phyloP scores from a whole-genome alignment of 2,888 invertebrate species.

The Agrypnus murinus region DNA sequence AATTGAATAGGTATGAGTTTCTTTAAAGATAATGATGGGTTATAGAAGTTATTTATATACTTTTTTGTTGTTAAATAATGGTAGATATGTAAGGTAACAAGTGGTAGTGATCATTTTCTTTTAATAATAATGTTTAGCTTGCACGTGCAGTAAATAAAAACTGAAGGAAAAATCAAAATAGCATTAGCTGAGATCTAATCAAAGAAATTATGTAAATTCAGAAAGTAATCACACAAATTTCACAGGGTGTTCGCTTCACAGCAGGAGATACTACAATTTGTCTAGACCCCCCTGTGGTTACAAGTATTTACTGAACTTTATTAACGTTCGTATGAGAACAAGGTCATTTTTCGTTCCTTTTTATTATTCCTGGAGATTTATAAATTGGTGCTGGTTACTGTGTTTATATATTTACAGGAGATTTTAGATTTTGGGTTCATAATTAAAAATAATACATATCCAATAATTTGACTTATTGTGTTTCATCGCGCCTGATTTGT shows the following conservation, averaged over 20 bases:
- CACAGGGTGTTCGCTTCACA: constrained; percentile 30
- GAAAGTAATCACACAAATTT: constrained; percentile 35
- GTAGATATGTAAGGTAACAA: too few species aligned
- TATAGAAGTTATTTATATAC: constrained; percentile 13
- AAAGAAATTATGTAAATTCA: constrained; percentile 34
- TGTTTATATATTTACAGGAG: too few species aligned
- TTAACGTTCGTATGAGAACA: constrained; percentile 18
- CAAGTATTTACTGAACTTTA: constrained; percentile 30
- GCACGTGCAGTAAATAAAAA: too few species aligned
- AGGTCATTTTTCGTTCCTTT: constrained; percentile 7
- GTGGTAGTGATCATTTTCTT: too few species aligned
- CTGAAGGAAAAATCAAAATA: too few species aligned
- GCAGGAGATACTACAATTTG: constrained; percentile 32
- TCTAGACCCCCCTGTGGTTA: constrained; percentile 22
- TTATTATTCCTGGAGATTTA: too few species aligned
- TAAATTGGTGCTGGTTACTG: too few species aligned
- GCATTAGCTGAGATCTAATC: too few species aligned
- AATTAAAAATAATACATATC: too few species aligned
- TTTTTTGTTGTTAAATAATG: not conserved
- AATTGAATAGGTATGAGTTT: constrained; percentile 11
- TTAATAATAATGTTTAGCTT: too few species aligned
- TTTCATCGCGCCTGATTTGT: not conserved
- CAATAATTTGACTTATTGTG: too few species aligned
- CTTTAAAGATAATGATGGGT: constrained; percentile 12
- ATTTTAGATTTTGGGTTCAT: too few species aligned